Percentiles rank a stretch among this genome's conserved stretches.
Evolutionary conservation across 1,140 invertebrate species (phyloP).

Genomic region (Pemphigus obesinymphae): DNA sequence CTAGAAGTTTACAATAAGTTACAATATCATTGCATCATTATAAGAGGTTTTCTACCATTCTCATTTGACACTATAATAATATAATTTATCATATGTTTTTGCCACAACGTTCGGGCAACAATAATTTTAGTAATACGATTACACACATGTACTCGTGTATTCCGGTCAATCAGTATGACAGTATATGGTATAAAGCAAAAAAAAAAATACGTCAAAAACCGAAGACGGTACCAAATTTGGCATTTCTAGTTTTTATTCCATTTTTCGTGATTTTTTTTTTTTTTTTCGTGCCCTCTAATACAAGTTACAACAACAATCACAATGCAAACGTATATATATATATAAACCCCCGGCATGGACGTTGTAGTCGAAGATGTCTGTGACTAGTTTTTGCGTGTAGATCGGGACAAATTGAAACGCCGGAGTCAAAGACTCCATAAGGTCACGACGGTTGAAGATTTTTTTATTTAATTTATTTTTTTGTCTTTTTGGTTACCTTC

Average conservation of each 20-base stretch:
- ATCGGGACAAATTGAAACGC: constrained; percentile 34
- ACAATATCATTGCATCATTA: too few species aligned
- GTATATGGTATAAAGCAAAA: background rate
- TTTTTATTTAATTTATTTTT: constrained; percentile 16
- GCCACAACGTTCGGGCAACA: too few species aligned
- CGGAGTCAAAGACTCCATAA: constrained; percentile 36
- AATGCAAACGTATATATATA: too few species aligned
- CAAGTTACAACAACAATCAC: too few species aligned
- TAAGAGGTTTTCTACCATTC: too few species aligned
- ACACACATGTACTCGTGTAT: background rate
- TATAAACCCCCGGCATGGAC: background rate
- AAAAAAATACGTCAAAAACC: background rate
- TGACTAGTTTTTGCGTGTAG: constrained; percentile 13
- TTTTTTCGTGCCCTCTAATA: too few species aligned
- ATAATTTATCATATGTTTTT: too few species aligned
- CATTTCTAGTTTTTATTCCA: background rate
- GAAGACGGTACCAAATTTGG: constrained; percentile 32
- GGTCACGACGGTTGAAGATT: constrained; percentile 3
- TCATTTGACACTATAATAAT: too few species aligned
- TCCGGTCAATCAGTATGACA: background rate
- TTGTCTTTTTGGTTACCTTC: background rate
- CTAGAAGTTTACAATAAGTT: too few species aligned
- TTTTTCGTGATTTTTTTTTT: background rate
- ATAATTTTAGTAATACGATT: too few species aligned
- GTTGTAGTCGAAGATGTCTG: too few species aligned